Conservation (phyloP, 2,797 vertebrate genomes). For the Cyclopterus lumpus region DNA sequence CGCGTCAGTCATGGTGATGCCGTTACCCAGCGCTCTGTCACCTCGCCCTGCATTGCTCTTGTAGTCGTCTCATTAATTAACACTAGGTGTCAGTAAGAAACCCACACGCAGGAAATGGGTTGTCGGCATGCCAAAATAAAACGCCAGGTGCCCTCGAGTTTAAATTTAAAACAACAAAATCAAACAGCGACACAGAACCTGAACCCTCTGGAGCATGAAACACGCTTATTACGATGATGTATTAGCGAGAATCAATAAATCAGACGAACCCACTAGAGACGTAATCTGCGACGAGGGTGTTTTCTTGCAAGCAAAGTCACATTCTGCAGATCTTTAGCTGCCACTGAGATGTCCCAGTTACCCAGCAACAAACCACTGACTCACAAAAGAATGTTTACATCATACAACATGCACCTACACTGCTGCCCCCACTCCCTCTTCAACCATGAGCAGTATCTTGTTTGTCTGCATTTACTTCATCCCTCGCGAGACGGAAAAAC, state of each 20-base stretch:
- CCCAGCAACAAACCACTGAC: constrained; percentile 5
- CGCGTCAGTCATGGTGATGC: background rate
- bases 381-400: constrained; percentile 23
- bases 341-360: background rate
- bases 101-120: constrained; percentile 47
- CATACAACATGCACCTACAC: background rate
- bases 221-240: background rate
- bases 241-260: background rate
- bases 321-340: constrained; percentile 18
- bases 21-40: background rate
- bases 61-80: constrained; percentile 73
- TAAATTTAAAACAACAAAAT: background rate
- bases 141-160: background rate
- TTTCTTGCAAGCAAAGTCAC: background rate
- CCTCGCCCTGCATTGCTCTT: background rate
- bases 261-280: background rate
- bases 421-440: background rate
- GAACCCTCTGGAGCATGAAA: background rate
- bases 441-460: background rate
- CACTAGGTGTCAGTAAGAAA: constrained; percentile 84
- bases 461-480: background rate
- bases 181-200: background rate
- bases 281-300: background rate
- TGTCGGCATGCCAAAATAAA: constrained; percentile 27
- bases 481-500: constrained; percentile 3